Conservation (phyloP, 2,113 vertebrate species). For the Eidolon helvum region DNA sequence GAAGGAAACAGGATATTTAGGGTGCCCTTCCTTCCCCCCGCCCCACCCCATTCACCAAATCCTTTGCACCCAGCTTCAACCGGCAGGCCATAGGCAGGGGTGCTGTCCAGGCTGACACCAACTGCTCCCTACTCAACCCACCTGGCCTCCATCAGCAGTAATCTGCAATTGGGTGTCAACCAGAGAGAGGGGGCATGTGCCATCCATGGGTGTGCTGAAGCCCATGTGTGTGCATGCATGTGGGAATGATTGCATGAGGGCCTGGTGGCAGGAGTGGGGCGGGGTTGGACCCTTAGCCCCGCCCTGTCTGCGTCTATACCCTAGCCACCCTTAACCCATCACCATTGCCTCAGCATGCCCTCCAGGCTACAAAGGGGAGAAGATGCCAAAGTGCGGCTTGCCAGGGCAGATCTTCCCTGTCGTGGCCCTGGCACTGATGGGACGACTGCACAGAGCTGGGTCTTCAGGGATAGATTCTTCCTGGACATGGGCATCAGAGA, state of each 20-base stretch:
- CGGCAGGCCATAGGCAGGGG: neutral
- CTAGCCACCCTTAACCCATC: neutral
- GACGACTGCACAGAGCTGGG: neutral
- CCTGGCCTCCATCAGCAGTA: neutral
- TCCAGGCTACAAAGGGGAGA: neutral
- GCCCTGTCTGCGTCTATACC: neutral
- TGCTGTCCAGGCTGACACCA: neutral
- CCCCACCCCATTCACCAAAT: neutral
- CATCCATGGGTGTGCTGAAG: neutral
- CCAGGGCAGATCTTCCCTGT: neutral
- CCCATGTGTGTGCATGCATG: accelerated
- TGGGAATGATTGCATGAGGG: neutral
- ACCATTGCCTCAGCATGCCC: neutral
- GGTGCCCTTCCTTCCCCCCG: neutral
- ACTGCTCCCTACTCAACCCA: neutral
- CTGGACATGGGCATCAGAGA: neutral
- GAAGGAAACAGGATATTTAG: neutral
- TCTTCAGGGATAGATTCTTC: neutral
- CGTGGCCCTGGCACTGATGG: neutral
- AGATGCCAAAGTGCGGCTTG: neutral
- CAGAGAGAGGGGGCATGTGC: neutral
- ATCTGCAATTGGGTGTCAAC: neutral
- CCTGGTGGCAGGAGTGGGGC: neutral
- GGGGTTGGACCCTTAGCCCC: neutral
- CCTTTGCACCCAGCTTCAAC: neutral